Base-by-base conservation (phyloP, 2,888 invertebrate genomes). In the Lasioglossum vierecki region DNA sequence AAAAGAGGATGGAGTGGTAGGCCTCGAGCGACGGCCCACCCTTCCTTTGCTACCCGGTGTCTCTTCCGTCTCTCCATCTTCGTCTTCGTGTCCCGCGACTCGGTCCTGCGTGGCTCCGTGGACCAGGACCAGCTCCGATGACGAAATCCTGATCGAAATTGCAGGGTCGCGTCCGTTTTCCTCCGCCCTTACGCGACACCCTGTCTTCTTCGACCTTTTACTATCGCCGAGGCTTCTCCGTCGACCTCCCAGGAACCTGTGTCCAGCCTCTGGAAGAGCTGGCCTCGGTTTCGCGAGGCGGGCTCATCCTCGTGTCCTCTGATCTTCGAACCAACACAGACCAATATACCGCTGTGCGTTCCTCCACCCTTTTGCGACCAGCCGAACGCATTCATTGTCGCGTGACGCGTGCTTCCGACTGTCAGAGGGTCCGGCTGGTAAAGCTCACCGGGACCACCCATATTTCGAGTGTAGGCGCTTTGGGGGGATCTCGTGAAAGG, bases 1-100 rank as follows among this genome's bases (percentile, higher is more conserved):
- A 63, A 63, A 46, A 63, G 84, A 88, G 77, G 86, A 90, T 83
- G 84, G 83, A 88, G 83, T 85, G 82, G 83, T 88, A 83, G 90
- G 88, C 84, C 73, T 76, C 30, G 73, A 80, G 35, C 66, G 76
- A 78, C 79, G 83, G 70, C 77, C 80, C 87, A 71, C 77, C 80
- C 60, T 83, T 63, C 35, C 71, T 39, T 75, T 71, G 49, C 53
- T 68, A 80, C 70, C 79, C 53, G 49, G 41, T 75, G 39, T 71
- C n/a, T 73, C 46, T 46, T 41, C 46, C 46, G 44, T 26, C 35
- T 49, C 46, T 49, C 35, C 72, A 9, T 49, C 30, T 41, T 39
- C n/a, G 5, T 46, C 46, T 30, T 77, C 39, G 68, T 68, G 18
- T 41, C 1, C 22, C 66, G 35, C 8, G 66, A 66, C n/a, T 66